Evolutionary conservation across 2,113 vertebrate species (phyloP).

Genomic region (Malurus elegans): DNA sequence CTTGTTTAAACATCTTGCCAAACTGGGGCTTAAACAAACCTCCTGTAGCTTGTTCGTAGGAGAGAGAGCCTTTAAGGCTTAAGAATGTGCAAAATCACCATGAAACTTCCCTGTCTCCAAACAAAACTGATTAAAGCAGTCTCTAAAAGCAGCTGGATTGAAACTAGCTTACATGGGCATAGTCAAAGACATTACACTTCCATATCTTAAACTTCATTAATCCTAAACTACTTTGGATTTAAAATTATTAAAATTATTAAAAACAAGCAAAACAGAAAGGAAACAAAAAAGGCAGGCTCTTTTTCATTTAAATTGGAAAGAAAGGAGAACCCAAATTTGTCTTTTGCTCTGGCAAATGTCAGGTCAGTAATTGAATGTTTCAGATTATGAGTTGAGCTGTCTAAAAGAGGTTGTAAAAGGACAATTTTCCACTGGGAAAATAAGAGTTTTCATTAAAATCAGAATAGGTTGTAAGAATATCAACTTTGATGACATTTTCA

Average conservation of each 20-base stretch:
- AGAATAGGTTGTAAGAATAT: slow-evolving; percentile 26
- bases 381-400: slow-evolving; percentile 27
- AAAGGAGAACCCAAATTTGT: not conserved
- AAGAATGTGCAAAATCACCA: not conserved
- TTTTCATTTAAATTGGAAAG: slow-evolving; percentile 22
- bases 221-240: not conserved
- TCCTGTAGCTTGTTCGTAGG: not conserved
- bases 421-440: slow-evolving; percentile 20
- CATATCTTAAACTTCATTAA: not conserved
- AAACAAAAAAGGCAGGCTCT: not conserved
- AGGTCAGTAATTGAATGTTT: slow-evolving; percentile 44
- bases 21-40: not conserved
- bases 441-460: slow-evolving; percentile 48
- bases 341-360: slow-evolving; percentile 38
- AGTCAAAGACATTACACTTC: not conserved
- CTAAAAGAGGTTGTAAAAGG: slow-evolving; percentile 26
- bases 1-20: not conserved
- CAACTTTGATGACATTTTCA: slow-evolving; percentile 31
- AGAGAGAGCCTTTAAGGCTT: not conserved
- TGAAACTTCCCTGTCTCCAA: not conserved
- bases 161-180: not conserved
- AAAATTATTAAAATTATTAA: slow-evolving; percentile 7
- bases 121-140: not conserved
- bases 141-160: not conserved
- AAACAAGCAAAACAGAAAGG: not conserved